These are phyloP conservation scores for Cetoscarus ocellatus DNA, from an alignment of 2,797 vertebrate genomes.

Conservation along the genomic window DNA sequence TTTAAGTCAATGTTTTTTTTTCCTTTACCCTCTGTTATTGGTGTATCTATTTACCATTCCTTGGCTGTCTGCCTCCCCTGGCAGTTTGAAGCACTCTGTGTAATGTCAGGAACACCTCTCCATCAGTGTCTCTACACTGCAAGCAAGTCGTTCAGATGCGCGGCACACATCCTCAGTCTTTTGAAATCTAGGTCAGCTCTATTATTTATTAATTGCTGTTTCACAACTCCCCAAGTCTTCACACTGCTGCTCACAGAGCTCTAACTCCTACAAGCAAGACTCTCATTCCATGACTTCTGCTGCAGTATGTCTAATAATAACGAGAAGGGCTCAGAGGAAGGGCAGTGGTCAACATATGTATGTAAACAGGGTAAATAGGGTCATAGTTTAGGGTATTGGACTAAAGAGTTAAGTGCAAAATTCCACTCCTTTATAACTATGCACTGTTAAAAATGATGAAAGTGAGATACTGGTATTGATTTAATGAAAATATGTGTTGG, in stretches of 20 bases:
- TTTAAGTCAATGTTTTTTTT: slow-evolving; percentile 41
- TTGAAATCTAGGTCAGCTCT: slow-evolving; percentile 82
- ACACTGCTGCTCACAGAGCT: slow-evolving; percentile 46
- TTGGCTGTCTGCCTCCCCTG: slow-evolving; percentile 63
- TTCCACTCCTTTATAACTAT: too few species aligned
- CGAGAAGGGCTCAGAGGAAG: slow-evolving; percentile 42
- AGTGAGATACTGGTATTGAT: too few species aligned
- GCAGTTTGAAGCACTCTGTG: slow-evolving; percentile 61
- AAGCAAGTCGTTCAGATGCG: slow-evolving; percentile 64
- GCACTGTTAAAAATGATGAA: too few species aligned
- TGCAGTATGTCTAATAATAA: slow-evolving; percentile 65
- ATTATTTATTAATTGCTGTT: slow-evolving; percentile 84
- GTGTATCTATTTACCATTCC: slow-evolving; percentile 68
- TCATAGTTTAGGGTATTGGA: too few species aligned
- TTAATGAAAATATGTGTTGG: too few species aligned
- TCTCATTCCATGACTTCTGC: slow-evolving; percentile 36
- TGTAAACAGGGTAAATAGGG: neutral
- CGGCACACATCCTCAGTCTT: slow-evolving; percentile 62
- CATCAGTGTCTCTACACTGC: slow-evolving; percentile 58
- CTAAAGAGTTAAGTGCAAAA: too few species aligned
- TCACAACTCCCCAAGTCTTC: slow-evolving; percentile 63
- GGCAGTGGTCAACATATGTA: neutral
- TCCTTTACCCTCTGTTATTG: slow-evolving; percentile 50
- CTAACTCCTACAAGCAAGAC: slow-evolving; percentile 39
- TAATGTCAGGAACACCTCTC: slow-evolving; percentile 64